Evolutionary conservation across 2,888 invertebrate species (phyloP).

Genomic region (Mamestra brassicae): DNA sequence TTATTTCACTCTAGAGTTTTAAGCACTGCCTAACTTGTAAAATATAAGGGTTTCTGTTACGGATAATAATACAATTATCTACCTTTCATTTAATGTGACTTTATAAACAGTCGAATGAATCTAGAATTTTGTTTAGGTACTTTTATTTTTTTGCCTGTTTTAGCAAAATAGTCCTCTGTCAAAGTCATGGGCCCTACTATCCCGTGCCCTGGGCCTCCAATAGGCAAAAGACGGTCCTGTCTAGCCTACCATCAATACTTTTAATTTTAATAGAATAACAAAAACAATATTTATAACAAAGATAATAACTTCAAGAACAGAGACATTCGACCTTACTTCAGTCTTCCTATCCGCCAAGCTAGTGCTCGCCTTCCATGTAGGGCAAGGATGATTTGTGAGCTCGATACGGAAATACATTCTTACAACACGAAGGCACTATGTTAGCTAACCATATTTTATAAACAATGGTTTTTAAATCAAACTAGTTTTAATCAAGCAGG

Average conservation of each 20-base stretch:
- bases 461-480: constrained; percentile 36
- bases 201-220: too few relatives aligned
- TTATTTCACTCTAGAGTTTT: too few relatives aligned
- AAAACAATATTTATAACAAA: constrained; percentile 34
- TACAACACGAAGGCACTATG: constrained; percentile 57
- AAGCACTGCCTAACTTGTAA: too few relatives aligned
- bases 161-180: too few relatives aligned
- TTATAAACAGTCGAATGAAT: too few relatives aligned
- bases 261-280: constrained; percentile 17
- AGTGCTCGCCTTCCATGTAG: constrained; percentile 70
- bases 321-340: constrained; percentile 58
- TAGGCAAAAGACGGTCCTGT: not conserved
- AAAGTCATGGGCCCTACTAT: too few relatives aligned
- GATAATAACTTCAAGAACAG: constrained; percentile 40
- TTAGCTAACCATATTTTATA: constrained; percentile 25
- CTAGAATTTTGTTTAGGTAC: too few relatives aligned
- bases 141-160: too few relatives aligned
- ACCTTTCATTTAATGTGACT: too few relatives aligned
- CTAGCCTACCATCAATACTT: not conserved
- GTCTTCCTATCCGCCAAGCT: constrained; percentile 72
- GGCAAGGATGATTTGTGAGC: constrained; percentile 76
- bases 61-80: too few relatives aligned
- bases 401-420: constrained; percentile 66
- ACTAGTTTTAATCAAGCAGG: constrained; percentile 1
- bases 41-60: too few relatives aligned